Conservation (phyloP, 2,113 vertebrate genomes). For the Percina caprodes region DNA sequence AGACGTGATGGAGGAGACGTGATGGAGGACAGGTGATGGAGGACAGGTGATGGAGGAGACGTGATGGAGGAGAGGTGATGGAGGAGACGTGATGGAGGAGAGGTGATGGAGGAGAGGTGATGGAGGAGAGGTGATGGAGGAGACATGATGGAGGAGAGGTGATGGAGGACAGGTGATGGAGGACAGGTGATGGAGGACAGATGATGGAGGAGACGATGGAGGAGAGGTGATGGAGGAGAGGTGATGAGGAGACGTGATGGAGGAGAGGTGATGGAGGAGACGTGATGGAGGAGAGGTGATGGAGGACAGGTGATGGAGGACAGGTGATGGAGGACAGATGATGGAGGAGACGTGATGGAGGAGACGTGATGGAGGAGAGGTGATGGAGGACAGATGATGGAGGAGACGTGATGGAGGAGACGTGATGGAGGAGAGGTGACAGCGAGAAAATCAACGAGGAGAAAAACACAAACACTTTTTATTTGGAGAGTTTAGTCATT, state of each 20-base stretch:
- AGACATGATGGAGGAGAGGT: slow-evolving; percentile 28
- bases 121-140: slow-evolving; percentile 17
- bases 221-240: slow-evolving; percentile 14
- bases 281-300: slow-evolving; percentile 30
- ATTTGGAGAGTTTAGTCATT: no score
- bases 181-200: slow-evolving; percentile 13
- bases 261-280: slow-evolving; percentile 16
- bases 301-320: slow-evolving; percentile 36
- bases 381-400: slow-evolving; percentile 38
- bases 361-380: slow-evolving; percentile 15
- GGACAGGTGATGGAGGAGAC: no score
- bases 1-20: slow-evolving; percentile 27
- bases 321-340: no score
- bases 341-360: no score
- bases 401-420: slow-evolving; percentile 18
- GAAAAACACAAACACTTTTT: no score
- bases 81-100: slow-evolving; percentile 35
- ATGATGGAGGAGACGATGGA: no score
- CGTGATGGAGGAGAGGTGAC: slow-evolving; percentile 28
- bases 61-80: slow-evolving; percentile 30
- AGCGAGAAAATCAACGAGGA: no score
- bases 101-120: slow-evolving; percentile 39
- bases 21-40: slow-evolving; percentile 25
- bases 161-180: slow-evolving; percentile 42
- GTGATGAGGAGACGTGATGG: no score